phyloP scores from a whole-genome alignment of 1,140 invertebrate genomes.

The Drosophila serrata region DNA sequence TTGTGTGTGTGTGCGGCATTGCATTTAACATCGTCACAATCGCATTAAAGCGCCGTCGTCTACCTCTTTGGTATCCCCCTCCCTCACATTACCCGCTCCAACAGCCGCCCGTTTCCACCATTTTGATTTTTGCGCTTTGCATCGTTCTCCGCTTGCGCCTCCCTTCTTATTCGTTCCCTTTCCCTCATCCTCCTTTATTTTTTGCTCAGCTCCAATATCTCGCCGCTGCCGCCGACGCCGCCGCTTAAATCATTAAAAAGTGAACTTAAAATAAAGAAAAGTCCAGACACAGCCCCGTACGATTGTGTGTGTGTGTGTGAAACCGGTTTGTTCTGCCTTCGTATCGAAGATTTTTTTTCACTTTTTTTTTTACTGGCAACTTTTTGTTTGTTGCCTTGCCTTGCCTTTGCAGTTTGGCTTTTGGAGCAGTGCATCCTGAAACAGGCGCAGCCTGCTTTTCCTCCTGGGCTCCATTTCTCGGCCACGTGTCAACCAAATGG shows the following conservation, averaged over 20 bases:
- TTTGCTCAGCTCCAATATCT: constrained; percentile 27
- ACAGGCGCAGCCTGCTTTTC: constrained; percentile 30
- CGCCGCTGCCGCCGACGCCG: constrained; percentile 39
- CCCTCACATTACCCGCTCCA: constrained; percentile 12
- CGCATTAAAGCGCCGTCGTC: constrained; percentile 68
- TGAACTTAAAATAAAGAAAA: constrained; percentile 83
- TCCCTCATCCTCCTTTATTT: constrained; percentile 12
- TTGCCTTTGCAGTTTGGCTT: constrained; percentile 15
- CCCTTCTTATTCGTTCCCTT: constrained; percentile 17
- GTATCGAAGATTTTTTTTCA: constrained; percentile 26
- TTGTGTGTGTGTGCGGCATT: constrained; percentile 57
- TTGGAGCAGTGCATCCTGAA: constrained; percentile 21
- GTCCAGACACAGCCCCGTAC: constrained; percentile 74
- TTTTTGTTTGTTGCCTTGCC: constrained; percentile 74
- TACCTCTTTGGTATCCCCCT: constrained; percentile 34
- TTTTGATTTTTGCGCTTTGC: constrained; percentile 78
- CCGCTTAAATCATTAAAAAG: constrained; percentile 79
- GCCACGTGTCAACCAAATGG: constrained; percentile 80
- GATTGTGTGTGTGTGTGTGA: constrained; percentile 35
- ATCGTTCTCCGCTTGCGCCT: constrained; percentile 29
- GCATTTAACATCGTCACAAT: constrained; percentile 82
- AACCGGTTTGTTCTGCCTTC: constrained; percentile 71
- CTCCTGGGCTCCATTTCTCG: constrained; percentile 66
- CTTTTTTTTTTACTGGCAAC: constrained; percentile 12
- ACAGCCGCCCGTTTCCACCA: constrained; percentile 59